Base-by-base conservation (phyloP, 1,140 invertebrate genomes). In the Pseudachorutes palmiensis region DNA sequence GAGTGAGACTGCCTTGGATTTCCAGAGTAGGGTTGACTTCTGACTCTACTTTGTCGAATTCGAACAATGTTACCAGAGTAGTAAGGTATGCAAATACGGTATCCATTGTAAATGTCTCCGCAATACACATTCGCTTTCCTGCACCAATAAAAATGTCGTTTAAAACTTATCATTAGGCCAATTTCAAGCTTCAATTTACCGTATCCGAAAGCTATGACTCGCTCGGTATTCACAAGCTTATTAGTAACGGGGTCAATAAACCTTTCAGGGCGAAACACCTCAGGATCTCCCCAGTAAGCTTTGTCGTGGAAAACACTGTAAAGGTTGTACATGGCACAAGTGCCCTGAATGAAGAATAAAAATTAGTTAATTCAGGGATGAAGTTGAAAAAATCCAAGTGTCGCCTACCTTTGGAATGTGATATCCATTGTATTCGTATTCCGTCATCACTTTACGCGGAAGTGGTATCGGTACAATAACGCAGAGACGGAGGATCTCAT, bases 401-500 rank as follows among this genome's bases (percentile, higher is more conserved):
- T 19, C 5, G 36, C 19, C 19, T 55, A 61, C 87, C 79, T 90
- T 88, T 58, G 89, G 89, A 78, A 91, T 88, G 66, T 80, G 78
- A 73, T 88, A 86, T 58, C 88, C 89, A 65, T 82, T 79, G 3
- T 91, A 77, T 0, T 78, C 81, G 0, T 88, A 90, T 66, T 90
- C 83, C 72, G 80, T 83, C 0, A 88, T 70, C 2, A 88, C 87
- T 59, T 88, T 81, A 77, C 91, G 89, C 0, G 89, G 89, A 32
- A 87, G 85, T 76, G 90, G 85, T 9, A 61, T 19, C 0, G 87
- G 87, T 72, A 87, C 80, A 2, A 86, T 86, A 82, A 86, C 86
- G 71, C 90, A 89, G 78, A 89, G 85, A 33, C 90, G 80, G 0
- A 90, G 75, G 0, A 86, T 83, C 78, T 92, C 89, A 72, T 88